Evolutionary conservation across 2,888 invertebrate species (phyloP).

Genomic region (Craniophora ligustri): DNA sequence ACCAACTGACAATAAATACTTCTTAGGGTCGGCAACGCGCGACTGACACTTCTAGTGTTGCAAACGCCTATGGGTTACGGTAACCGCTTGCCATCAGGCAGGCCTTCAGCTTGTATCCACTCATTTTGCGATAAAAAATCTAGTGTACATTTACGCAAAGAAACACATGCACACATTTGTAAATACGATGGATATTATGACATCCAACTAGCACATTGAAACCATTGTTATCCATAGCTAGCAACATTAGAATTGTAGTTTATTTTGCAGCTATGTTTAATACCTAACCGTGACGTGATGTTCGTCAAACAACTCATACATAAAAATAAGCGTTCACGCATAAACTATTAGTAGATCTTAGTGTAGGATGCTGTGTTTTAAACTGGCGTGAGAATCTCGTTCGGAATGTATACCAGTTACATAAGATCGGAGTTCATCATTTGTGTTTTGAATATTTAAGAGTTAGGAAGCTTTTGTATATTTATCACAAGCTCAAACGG

Average conservation of each 20-base stretch:
- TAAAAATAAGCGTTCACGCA: conserved; percentile 26
- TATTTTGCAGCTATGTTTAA: conserved; percentile 2
- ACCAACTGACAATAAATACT: too few relatives aligned
- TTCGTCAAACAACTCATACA: conserved; percentile 7
- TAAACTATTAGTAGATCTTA: conserved; percentile 23
- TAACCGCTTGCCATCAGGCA: too few relatives aligned
- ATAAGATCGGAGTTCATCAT: conserved; percentile 1
- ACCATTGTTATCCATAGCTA: conserved; percentile 15
- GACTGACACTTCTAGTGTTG: too few relatives aligned
- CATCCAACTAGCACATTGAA: not conserved
- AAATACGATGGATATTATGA: not conserved
- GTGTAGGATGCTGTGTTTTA: conserved; percentile 19
- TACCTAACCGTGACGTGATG: conserved; percentile 12
- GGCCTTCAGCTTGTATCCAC: too few relatives aligned
- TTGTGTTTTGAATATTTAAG: not conserved
- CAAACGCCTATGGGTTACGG: too few relatives aligned
- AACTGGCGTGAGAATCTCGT: conserved; percentile 11
- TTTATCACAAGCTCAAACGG: too few relatives aligned
- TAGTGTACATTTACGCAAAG: too few relatives aligned
- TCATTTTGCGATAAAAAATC: too few relatives aligned
- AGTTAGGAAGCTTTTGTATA: too few relatives aligned
- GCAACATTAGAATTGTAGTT: not conserved
- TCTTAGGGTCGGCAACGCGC: too few relatives aligned
- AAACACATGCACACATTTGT: not conserved
- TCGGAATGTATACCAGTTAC: conserved; percentile 23